Percentiles rank a stretch among this genome's conserved stretches.
These are phyloP conservation scores for Ceuthmochares aereus DNA, from an alignment of 2,113 vertebrate species.

Conservation along the genomic window DNA sequence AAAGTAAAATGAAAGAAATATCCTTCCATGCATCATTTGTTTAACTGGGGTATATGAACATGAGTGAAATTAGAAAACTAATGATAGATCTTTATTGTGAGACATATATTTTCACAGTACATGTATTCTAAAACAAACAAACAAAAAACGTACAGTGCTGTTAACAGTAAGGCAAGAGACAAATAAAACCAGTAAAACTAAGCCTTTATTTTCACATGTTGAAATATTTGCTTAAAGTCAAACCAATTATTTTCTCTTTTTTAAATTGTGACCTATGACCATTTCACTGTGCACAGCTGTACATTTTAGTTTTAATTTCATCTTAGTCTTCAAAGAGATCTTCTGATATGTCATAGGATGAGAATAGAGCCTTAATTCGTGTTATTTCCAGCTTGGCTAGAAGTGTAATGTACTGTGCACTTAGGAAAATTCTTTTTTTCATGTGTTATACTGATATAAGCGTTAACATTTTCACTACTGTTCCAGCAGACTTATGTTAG, in stretches of 20 bases:
- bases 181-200: neutral
- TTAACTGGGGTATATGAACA: neutral
- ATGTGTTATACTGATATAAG: neutral
- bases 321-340: neutral
- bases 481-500: neutral
- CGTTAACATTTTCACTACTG: neutral
- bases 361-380: neutral
- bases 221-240: neutral
- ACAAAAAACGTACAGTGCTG: neutral
- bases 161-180: neutral
- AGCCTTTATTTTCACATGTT: neutral
- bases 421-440: neutral
- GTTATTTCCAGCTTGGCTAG: neutral
- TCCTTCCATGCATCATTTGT: neutral
- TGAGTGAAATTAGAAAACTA: conserved; percentile 7
- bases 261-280: neutral
- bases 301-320: neutral
- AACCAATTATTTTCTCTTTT: neutral
- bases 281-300: neutral
- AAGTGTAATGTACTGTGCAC: neutral
- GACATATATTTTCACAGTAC: neutral
- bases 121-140: neutral
- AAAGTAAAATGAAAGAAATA: conserved; percentile 6
- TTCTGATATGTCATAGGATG: neutral
- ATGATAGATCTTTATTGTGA: conserved; percentile 15